Evolutionary conservation across 2,797 vertebrate species (phyloP), one percentile per base, ranked within the genome.

Genomic region (Kryptolebias ocellatus): DNA sequence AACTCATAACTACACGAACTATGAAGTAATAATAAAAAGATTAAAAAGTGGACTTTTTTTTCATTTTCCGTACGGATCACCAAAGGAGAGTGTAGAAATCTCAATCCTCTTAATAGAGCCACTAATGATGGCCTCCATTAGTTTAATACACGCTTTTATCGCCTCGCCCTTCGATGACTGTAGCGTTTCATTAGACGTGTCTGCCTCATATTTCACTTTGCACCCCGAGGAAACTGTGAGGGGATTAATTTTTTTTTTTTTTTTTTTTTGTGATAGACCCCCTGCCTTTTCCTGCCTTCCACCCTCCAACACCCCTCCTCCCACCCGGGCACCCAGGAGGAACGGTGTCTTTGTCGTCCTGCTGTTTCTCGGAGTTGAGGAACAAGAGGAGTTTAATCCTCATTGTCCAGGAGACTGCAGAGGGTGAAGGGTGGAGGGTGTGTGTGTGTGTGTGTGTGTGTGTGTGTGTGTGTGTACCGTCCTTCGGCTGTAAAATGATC

Each of bases 401-500:
- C 86, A 94, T 94, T 94, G 93, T 94, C 92, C 91, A 83, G 78
- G 87, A 92, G 89, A 89, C 91, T 89, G 90, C 88, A 86, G 85
- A 85, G 82, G 87, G 87, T 85, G 87, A 77, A 79, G 70, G 72
- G 91, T 90, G 90, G 69, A 71, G 91, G 91, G 89, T 10, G 37
- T 9, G 9, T 9, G 37, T 10, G 37, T 31, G 37, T 9, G 37
- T 8, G 1, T 4, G 34, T 1, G 34, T 4, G 8, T 4, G 34
- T 1, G 34, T 4, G 34, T 5, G 37, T 5, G 37, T 5, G 37
- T 2, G 37, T 37, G 9, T 2, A 10, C 37, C 34, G 85, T 92
- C 89, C 90, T 87, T 88, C 85, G 91, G 91, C 90, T 96, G 96
- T 96, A 97, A 97, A 96, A 97, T 96, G 95, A 98, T 96, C 96